A percentile compares a stretch with the other conserved stretches of the same genome.
phyloP scores from a whole-genome alignment of 2,888 invertebrate genomes.

The Charanyca ferruginea region DNA sequence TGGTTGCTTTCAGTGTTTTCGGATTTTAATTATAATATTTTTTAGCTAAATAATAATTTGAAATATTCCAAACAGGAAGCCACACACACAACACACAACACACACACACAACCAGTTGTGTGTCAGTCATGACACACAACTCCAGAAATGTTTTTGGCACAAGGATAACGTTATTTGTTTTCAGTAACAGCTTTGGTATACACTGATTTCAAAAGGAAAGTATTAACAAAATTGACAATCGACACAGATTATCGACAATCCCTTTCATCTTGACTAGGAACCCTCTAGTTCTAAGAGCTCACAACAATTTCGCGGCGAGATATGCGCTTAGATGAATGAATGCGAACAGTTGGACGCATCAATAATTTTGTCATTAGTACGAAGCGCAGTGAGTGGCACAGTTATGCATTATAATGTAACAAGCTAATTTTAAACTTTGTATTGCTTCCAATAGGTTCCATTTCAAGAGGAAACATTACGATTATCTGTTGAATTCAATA shows the following conservation, averaged over 20 bases:
- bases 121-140: slow-evolving; percentile 41
- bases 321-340: slow-evolving; percentile 67
- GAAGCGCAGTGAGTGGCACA: slow-evolving; percentile 53
- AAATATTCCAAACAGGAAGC: slow-evolving; percentile 24
- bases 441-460: slow-evolving; percentile 19
- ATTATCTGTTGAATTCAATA: slow-evolving; percentile 22
- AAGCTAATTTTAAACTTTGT: slow-evolving; percentile 45
- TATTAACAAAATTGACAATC: slow-evolving; percentile 3
- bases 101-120: no score
- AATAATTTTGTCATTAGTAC: slow-evolving; percentile 65
- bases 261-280: slow-evolving; percentile 3
- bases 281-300: slow-evolving; percentile 18
- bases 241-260: slow-evolving; percentile 24
- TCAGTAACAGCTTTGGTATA: slow-evolving; percentile 22
- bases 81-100: no score
- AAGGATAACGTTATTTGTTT: slow-evolving; percentile 45
- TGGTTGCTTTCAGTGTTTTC: slow-evolving; percentile 26
- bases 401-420: slow-evolving; percentile 52
- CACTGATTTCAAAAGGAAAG: neutral
- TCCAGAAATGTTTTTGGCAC: slow-evolving; percentile 42
- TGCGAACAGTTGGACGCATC: slow-evolving; percentile 71
- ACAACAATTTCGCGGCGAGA: slow-evolving; percentile 40
- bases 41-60: neutral
- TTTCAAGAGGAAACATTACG: slow-evolving; percentile 57
- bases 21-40: slow-evolving; percentile 1